These are phyloP conservation scores for Spilarctia lutea DNA, from an alignment of 2,888 invertebrate genomes.

Conservation along the genomic window DNA sequence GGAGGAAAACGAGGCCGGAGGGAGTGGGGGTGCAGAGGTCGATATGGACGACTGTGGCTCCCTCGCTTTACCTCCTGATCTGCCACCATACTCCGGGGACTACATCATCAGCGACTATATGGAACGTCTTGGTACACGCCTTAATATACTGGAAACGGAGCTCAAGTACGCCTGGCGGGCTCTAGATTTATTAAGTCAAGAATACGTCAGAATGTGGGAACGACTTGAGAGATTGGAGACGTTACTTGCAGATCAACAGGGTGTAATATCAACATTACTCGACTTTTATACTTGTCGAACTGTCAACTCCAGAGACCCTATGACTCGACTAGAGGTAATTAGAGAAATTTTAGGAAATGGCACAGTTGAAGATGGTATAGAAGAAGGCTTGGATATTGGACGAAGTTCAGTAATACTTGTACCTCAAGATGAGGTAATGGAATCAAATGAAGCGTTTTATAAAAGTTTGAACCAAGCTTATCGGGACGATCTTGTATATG, in stretches of 20 bases:
- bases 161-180: constrained; percentile 97
- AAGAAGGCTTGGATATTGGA: constrained; percentile 88
- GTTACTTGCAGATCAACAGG: constrained; percentile 95
- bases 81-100: constrained; percentile 87
- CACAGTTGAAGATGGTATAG: constrained; percentile 88
- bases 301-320: constrained; percentile 83
- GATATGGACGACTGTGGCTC: constrained; percentile 85
- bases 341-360: constrained; percentile 89
- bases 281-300: constrained; percentile 90
- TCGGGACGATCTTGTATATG: constrained; percentile 91
- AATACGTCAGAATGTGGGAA: constrained; percentile 98
- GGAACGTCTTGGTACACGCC: constrained; percentile 94
- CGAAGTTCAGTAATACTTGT: constrained; percentile 75
- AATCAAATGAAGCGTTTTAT: constrained; percentile 95
- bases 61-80: constrained; percentile 84
- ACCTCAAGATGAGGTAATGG: constrained; percentile 84
- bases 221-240: constrained; percentile 95
- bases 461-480: constrained; percentile 95
- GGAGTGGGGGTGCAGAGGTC: constrained; percentile 84
- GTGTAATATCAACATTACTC: constrained; percentile 95
- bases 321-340: constrained; percentile 87
- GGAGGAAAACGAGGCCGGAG: constrained; percentile 85
- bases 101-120: constrained; percentile 96
- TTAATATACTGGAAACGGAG: constrained; percentile 96
- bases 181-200: constrained; percentile 95